phyloP scores from a whole-genome alignment of 2,113 vertebrate species.

The Delphinapterus leucas region DNA sequence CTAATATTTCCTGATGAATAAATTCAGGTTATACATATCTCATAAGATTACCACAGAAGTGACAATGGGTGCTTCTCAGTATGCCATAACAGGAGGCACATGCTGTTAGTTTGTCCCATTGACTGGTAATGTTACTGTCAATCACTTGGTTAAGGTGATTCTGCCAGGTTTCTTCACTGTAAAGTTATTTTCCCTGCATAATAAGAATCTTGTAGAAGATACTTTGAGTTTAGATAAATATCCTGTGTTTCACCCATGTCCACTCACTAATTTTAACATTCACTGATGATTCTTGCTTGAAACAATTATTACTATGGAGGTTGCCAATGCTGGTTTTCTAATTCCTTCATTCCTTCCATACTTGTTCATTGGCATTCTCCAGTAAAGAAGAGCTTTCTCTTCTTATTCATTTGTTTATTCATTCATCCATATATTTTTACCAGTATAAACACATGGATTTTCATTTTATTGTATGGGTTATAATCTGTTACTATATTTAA shows the following conservation, averaged over 20 bases:
- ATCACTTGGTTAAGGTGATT: background rate
- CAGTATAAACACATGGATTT: background rate
- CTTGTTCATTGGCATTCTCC: background rate
- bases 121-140: background rate
- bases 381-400: background rate
- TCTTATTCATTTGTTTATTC: background rate
- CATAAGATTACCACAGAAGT: background rate
- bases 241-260: background rate
- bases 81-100: background rate
- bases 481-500: background rate
- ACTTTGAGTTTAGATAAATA: background rate
- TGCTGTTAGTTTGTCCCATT: background rate
- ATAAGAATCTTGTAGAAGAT: background rate
- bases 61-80: background rate
- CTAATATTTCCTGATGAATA: background rate
- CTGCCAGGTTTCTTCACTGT: background rate
- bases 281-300: background rate
- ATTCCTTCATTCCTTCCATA: background rate
- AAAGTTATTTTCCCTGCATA: background rate
- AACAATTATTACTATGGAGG: background rate
- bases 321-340: background rate
- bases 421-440: background rate
- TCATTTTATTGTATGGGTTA: background rate
- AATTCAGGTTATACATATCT: background rate
- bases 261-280: background rate